Conservation (phyloP, 2,113 vertebrate genomes). For the Pheucticus melanocephalus region DNA sequence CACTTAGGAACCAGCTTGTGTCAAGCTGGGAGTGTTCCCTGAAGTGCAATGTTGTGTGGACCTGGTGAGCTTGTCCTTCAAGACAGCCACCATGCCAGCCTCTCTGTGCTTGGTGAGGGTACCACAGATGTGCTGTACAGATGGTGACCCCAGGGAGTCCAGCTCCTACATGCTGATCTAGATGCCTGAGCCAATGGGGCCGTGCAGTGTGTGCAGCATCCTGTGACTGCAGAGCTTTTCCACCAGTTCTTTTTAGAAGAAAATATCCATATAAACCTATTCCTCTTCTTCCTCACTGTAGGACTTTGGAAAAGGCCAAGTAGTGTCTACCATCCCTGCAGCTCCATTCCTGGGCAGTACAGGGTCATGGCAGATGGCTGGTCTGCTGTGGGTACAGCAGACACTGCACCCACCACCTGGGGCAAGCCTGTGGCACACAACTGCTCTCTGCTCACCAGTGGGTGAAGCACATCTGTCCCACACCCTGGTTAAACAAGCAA, state of each 20-base stretch:
- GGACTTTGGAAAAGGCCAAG: background rate
- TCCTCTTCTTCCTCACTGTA: background rate
- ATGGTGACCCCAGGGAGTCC: background rate
- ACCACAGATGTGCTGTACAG: background rate
- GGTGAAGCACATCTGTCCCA: background rate
- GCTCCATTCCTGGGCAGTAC: background rate
- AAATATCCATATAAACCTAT: background rate
- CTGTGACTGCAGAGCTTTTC: background rate
- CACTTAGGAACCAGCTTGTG: background rate
- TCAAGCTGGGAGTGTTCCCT: background rate
- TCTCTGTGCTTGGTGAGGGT: background rate
- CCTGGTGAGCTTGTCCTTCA: background rate
- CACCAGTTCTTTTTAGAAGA: background rate
- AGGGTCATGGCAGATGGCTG: accelerated
- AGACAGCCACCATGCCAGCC: background rate
- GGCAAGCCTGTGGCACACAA: background rate
- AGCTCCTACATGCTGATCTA: background rate
- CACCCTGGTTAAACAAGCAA: background rate
- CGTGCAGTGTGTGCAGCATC: background rate
- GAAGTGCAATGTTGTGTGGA: accelerated
- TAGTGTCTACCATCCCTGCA: background rate
- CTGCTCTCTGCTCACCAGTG: background rate
- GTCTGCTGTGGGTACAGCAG: background rate
- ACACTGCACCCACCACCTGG: background rate
- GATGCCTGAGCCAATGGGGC: accelerated